phyloP scores from a whole-genome alignment of 2,797 vertebrate genomes.

The Kryptolebias ocellatus region DNA sequence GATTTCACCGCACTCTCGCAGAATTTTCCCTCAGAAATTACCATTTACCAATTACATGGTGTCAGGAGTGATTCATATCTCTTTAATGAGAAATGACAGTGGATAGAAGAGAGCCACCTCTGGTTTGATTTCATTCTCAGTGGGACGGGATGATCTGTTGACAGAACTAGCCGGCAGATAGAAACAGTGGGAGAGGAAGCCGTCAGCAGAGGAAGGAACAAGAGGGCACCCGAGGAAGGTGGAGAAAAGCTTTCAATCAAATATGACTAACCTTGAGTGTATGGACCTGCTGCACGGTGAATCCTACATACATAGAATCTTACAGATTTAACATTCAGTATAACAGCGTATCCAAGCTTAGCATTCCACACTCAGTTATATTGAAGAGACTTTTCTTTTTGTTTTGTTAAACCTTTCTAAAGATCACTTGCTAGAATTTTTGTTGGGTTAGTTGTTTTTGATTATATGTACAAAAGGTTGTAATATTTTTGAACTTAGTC shows the following conservation, averaged over 20 bases:
- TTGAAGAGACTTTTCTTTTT: not conserved
- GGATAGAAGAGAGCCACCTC: conserved; percentile 69
- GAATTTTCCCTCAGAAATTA: conserved; percentile 79
- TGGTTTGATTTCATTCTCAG: conserved; percentile 72
- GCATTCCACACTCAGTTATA: not conserved
- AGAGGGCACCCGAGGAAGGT: conserved; percentile 32
- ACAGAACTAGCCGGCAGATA: conserved; percentile 60
- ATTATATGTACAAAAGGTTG: no score
- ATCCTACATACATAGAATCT: not conserved
- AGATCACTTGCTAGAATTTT: not conserved
- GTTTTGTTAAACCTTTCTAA: not conserved
- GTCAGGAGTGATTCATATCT: conserved; percentile 80
- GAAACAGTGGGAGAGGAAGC: conserved; percentile 44
- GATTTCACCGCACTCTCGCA: conserved; percentile 63
- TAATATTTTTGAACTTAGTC: not conserved
- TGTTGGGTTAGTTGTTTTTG: not conserved
- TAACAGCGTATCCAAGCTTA: not conserved
- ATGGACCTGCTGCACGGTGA: conserved; percentile 2
- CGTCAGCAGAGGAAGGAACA: conserved; percentile 40
- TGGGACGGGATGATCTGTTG: conserved; percentile 70
- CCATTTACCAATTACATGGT: conserved; percentile 82
- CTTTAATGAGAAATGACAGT: conserved; percentile 82
- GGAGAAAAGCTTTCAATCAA: conserved; percentile 55
- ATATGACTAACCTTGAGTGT: conserved; percentile 22
- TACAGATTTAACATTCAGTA: conserved; percentile 8